phyloP scores from a whole-genome alignment of 2,113 vertebrate species.

The Spea multiplicata region DNA sequence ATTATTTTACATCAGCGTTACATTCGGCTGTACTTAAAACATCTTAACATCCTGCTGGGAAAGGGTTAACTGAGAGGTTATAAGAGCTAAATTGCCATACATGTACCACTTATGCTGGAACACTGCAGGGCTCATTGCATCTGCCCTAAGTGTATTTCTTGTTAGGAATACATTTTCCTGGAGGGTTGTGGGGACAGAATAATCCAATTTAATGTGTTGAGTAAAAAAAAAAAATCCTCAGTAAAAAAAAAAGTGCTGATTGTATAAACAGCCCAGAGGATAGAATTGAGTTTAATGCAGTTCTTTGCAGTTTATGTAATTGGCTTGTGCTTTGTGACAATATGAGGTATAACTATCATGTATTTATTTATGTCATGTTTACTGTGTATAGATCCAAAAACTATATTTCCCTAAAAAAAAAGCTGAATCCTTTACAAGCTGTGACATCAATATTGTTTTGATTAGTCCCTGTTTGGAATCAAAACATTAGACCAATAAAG shows the following conservation, averaged over 20 bases:
- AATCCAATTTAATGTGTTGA: not conserved
- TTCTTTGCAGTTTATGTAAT: slow-evolving; percentile 2
- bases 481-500: slow-evolving; percentile 17
- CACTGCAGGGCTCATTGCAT: not conserved
- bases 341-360: not conserved
- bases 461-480: not conserved
- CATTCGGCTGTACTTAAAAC: too few species aligned
- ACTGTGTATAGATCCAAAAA: not conserved
- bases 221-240: not conserved
- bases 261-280: slow-evolving; percentile 1
- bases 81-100: not conserved
- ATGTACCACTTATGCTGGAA: not conserved
- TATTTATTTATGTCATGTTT: slow-evolving; percentile 7
- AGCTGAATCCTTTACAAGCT: not conserved
- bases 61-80: not conserved
- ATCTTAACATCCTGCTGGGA: not conserved
- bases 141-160: slow-evolving; percentile 7
- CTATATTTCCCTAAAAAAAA: not conserved
- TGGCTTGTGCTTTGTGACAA: not conserved
- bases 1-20: too few species aligned
- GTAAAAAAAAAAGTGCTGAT: not conserved
- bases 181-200: not conserved
- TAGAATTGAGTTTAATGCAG: not conserved
- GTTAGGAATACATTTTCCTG: not conserved
- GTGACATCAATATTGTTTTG: slow-evolving; percentile 11